phyloP scores from a whole-genome alignment of 2,888 invertebrate genomes.

The Nysson spinosus region DNA sequence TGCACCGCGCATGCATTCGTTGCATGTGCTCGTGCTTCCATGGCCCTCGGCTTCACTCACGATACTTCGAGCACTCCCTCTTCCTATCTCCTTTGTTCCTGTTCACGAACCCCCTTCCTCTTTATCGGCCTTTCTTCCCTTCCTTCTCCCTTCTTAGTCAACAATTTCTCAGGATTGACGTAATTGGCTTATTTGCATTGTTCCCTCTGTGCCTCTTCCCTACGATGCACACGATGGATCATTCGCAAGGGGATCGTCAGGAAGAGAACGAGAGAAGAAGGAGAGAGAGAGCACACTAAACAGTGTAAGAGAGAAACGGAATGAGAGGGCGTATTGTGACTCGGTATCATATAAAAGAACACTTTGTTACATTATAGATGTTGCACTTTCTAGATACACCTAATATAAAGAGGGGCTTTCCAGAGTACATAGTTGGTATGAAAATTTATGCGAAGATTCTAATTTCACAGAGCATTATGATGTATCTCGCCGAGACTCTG shows the following conservation, averaged over 20 bases:
- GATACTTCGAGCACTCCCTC: conserved; percentile 19
- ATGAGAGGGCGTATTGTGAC: conserved; percentile 15
- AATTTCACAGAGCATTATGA: conserved; percentile 37
- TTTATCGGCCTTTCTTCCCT: background rate
- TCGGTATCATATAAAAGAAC: conserved; percentile 19
- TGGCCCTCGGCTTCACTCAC: conserved; percentile 44
- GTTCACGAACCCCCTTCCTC: background rate
- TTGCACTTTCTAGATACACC: conserved; percentile 5
- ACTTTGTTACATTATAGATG: conserved; percentile 20
- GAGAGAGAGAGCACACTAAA: too few species aligned
- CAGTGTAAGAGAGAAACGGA: too few species aligned
- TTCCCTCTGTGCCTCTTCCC: conserved; percentile 44
- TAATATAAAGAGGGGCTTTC: background rate
- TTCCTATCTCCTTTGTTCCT: conserved; percentile 1
- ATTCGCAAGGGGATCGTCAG: conserved; percentile 32
- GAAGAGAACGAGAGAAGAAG: conserved; percentile 18
- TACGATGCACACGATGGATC: conserved; percentile 47
- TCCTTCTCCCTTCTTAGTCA: conserved; percentile 26
- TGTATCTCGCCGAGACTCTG: background rate
- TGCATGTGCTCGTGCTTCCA: conserved; percentile 36
- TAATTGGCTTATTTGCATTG: conserved; percentile 67
- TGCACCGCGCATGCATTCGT: conserved; percentile 61
- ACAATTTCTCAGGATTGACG: conserved; percentile 64
- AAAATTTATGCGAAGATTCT: conserved; percentile 33
- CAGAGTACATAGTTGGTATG: conserved; percentile 17